Evolutionary conservation across 2,113 vertebrate genomes (phyloP), one percentile per base, ranked within the genome.

Genomic region (Polypterus bichir): DNA sequence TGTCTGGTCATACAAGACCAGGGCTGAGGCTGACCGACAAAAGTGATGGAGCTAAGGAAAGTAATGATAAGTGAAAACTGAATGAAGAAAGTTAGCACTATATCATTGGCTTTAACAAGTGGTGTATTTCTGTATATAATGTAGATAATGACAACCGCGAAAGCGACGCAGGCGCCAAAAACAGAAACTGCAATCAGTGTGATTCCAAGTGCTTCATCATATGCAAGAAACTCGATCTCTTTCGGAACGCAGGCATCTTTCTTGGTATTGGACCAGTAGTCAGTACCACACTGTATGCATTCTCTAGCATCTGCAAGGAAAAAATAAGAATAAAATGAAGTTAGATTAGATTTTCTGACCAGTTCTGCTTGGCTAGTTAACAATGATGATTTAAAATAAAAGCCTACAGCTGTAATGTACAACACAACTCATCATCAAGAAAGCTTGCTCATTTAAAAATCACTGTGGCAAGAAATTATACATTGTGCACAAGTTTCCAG

Each of bases 1-100:
- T 91, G 89, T 51, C 78, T 77, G 69, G 88, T 84, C 86, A 85
- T 86, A 73, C 89, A 91, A 64, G 84, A 89, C 88, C 89, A 91
- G 57, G 47, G 46, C 59, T 68, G 64, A 3, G 88, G 88, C 69
- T 81, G 70, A n/a, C 89, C 87, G 1, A 84, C 80, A 74, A 89
- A 92, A 45, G 88, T 76, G 7, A 88, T 74, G 61, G 90, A 89
- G 55, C 81, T 82, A 59, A 90, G 78, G 73, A 89, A 81, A 6
- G 72, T 90, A 66, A 88, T 77, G 49, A 84, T 70, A 53, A 93
- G 72, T 6, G 87, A 86, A 55, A 86, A 60, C 46, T 88, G 82
- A 62, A 90, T 74, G 2, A 83, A 74, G 68, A 92, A 89, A 65
- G 85, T 91, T 69, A 91, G 67, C 60, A 78, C 66, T 1, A 68